phyloP scores from a whole-genome alignment of 2,113 vertebrate genomes.

The Psammodynastes pulverulentus region DNA sequence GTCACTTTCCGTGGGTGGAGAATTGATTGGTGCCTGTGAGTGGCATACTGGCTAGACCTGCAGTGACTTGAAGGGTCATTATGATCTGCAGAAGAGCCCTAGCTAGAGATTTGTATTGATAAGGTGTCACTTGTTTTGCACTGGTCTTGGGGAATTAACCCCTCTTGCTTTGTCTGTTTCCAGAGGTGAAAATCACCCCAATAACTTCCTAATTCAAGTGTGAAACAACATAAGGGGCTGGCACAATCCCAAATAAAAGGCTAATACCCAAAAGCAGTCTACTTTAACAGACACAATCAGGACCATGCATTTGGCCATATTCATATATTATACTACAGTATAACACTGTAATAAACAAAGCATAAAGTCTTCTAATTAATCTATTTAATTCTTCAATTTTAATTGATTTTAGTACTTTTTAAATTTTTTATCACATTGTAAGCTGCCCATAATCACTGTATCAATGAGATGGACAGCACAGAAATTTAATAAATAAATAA shows the following conservation, averaged over 20 bases:
- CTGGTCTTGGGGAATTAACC: background rate
- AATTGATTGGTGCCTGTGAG: constrained; percentile 66
- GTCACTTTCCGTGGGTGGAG: constrained; percentile 61
- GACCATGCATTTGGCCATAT: background rate
- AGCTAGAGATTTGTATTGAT: constrained; percentile 56
- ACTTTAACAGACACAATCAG: background rate
- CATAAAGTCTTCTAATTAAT: background rate
- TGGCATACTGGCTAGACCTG: constrained; percentile 61
- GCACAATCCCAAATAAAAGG: background rate
- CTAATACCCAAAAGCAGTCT: background rate
- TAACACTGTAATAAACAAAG: no score
- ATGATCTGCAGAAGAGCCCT: constrained; percentile 45
- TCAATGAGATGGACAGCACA: background rate
- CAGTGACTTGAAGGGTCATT: constrained; percentile 64
- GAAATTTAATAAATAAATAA: background rate
- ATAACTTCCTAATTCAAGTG: background rate
- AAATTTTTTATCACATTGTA: background rate
- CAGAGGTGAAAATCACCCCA: background rate
- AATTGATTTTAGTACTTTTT: background rate
- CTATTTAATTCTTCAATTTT: background rate
- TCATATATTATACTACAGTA: background rate
- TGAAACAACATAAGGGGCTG: background rate
- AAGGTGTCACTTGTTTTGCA: constrained; percentile 45
- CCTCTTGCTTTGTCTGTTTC: background rate
- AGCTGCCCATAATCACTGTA: background rate